Evolutionary conservation across 53 echinoderm and acorn worm species (phyloP), one percentile per base, ranked within the genome.

Genomic region (Zoroaster sp.): DNA sequence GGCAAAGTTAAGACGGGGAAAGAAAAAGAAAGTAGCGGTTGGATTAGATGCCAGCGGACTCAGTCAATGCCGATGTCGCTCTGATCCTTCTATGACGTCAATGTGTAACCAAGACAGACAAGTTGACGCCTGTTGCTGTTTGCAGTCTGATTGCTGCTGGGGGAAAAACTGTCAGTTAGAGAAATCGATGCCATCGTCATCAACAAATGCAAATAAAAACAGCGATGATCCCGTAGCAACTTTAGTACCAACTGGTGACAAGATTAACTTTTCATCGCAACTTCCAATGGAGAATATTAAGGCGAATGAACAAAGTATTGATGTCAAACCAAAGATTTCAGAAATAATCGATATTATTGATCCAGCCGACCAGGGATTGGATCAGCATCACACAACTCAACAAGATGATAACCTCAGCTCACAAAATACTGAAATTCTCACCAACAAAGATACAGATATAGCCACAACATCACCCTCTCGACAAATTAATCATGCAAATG

Each of bases 111-210:
- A n/a, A 5, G 82, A 67, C 52, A 69, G 85, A 51, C 71, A 69
- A n/a, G 3, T 36, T 3, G 85, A 85, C 85, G 46, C 71, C 71
- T 85, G 85, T 35, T 85, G 85, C 71, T 85, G 85, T 47, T 23
- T 71, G 13, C 85, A 85, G 71, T 45, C 85, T 14, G 85, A 85
- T 35, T 85, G 85, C 71, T 85, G 85, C 85, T 85, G 70, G 85
- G 85, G 71, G 11, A 47, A 47, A 15, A 70, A 71, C 36, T 85
- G 85, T 47, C 85, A 70, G 51, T 35, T 69, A 35, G 70, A 69
- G 4, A 71, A 71, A 47, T 79, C 79, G 25, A 39, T 79, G 36
- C 39, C 79, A 11, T 6, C 76, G 14, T 15, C 81, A 66, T 66
- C 66, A 66, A 66, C 85, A 33, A 85, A 41, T 67, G 68, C 66